Evolutionary conservation across 2,113 vertebrate genomes (phyloP).

Genomic region (Gila orcuttii): DNA sequence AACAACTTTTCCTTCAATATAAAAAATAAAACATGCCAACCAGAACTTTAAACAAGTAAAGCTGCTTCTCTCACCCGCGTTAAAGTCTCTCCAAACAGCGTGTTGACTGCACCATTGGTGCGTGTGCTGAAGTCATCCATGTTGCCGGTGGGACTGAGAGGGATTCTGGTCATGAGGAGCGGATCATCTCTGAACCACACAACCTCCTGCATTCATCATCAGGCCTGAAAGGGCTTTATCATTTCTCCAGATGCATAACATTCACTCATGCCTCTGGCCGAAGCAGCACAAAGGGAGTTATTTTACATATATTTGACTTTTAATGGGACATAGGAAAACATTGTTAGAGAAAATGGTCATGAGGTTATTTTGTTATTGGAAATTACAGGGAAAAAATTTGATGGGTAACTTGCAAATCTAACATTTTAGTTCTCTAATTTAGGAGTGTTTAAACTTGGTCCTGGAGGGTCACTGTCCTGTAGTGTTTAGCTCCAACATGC

Average conservation of each 20-base stretch:
- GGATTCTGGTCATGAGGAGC: conserved; percentile 52
- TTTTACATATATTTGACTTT: neutral
- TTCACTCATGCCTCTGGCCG: neutral
- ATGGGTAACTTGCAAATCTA: neutral
- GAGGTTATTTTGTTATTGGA: neutral
- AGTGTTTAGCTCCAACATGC: too few relatives aligned
- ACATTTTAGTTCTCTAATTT: neutral
- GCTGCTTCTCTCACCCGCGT: conserved; percentile 76
- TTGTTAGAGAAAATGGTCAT: neutral
- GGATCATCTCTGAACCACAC: conserved; percentile 43
- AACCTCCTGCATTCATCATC: conserved; percentile 47
- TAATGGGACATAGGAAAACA: neutral
- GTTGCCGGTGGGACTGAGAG: conserved; percentile 39
- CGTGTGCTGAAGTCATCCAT: conserved; percentile 87
- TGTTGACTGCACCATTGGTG: conserved; percentile 88
- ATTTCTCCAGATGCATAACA: neutral
- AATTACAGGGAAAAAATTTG: neutral
- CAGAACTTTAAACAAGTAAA: neutral
- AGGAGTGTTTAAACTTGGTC: too few relatives aligned
- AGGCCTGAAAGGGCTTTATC: conserved; percentile 5
- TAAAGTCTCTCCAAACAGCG: conserved; percentile 90
- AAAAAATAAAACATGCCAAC: neutral
- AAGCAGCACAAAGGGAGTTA: neutral
- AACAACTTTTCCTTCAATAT: too few relatives aligned
- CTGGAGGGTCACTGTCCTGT: too few relatives aligned